Base-by-base conservation (phyloP, 2,888 invertebrate species). In the Dolichopus griseipennis region DNA sequence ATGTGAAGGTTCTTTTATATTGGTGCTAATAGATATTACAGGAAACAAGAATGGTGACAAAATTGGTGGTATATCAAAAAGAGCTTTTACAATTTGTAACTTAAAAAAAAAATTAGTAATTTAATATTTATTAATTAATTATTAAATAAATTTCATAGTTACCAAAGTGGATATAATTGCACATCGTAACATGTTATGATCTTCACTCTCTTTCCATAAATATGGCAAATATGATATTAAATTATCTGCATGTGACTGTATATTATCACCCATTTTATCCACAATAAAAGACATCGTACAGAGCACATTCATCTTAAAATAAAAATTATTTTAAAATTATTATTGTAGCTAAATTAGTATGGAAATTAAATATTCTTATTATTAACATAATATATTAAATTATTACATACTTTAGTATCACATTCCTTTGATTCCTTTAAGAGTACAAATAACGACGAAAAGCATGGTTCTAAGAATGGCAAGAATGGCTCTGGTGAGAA, bases 281-380 rank as follows among this genome's bases (percentile, higher is more conserved):
- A 95, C 90, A 77, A 96, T 88, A 78, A 91, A 90, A 64, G 95
- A 93, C 80, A 96, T 87, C 69, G 94, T 93, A 81, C 91, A 91
- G 61, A 97, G 84, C 27, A 96, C 92, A 79, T 93, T 92, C 91
- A 96, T 94, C 88, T 90, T 77, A 64, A 81, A 67, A 43, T 67
- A 27, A 27, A 27, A 21, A 33, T 62, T 18, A 67, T 27, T 27
- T 27, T 27, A 27, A 27, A 4, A 5, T 66, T 67, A 61, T 61
- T 65, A 66, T 65, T 43, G 61, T 37, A 34, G 34, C 61, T 63
- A 61, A 27, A 27, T 2, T 27, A 4, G 27, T 2, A 5, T 27
- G 27, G 27, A 5, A 27, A 5, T 2, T 27, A 5, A 27, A 27
- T 27, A n/a, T 27, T 27, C 27, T 27, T 27, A 2, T 27, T n/a